Conservation (phyloP, 2,113 vertebrate species). For the Phylloscopus whistleri region DNA sequence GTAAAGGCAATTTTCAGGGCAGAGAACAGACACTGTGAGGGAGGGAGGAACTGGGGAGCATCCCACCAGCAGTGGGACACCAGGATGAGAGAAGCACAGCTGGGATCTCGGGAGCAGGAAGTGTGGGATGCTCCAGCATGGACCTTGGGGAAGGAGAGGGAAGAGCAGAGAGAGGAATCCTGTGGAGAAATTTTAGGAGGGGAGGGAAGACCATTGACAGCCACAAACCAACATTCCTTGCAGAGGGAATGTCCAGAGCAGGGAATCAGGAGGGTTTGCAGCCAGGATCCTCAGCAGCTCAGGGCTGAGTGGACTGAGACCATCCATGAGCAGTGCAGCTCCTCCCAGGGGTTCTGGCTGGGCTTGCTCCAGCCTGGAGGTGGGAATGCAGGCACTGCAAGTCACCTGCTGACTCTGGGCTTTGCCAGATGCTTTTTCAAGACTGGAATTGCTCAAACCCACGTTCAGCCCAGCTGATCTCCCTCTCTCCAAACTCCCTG, state of each 20-base stretch:
- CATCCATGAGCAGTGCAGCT: not conserved
- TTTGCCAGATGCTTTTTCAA: not conserved
- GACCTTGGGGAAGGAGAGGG: not conserved
- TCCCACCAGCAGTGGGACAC: not conserved
- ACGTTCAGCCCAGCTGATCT: not conserved
- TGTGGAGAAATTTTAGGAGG: not conserved
- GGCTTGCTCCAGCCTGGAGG: not conserved
- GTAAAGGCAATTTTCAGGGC: not conserved
- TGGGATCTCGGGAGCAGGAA: not conserved
- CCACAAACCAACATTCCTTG: not conserved
- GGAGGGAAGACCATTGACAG: not conserved
- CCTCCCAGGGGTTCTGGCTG: not conserved
- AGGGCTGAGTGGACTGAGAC: not conserved
- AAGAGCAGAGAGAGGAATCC: not conserved
- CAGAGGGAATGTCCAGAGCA: not conserved
- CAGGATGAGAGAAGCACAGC: not conserved
- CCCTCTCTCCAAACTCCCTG: not conserved
- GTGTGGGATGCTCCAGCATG: fast-evolving
- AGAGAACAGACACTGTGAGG: not conserved
- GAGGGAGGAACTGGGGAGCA: not conserved
- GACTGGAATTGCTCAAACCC: not conserved
- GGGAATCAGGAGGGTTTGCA: not conserved
- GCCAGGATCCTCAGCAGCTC: not conserved
- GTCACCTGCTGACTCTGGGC: not conserved
- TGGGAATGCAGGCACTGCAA: not conserved